Evolutionary conservation across 2,797 vertebrate species (phyloP).

Genomic region (Sebastolobus altivelis): DNA sequence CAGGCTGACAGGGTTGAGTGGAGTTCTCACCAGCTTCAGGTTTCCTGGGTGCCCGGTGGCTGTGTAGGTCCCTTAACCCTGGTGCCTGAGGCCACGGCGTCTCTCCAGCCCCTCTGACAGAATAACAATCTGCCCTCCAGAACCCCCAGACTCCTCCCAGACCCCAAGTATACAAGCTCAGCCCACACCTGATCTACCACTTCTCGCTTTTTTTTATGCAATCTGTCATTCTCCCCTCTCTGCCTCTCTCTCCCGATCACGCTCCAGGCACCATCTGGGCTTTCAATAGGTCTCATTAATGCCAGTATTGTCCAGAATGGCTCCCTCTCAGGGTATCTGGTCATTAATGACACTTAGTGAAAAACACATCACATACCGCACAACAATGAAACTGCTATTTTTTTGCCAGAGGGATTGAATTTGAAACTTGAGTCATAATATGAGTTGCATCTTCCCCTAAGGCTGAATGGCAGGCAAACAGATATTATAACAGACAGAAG

Average conservation of each 20-base stretch:
- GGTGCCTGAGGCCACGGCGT: slow-evolving; percentile 72
- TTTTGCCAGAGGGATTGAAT: slow-evolving; percentile 72
- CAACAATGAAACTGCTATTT: slow-evolving; percentile 74
- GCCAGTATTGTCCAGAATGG: slow-evolving; percentile 66
- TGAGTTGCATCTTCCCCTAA: slow-evolving; percentile 59
- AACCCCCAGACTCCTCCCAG: slow-evolving; percentile 51
- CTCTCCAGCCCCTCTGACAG: slow-evolving; percentile 34
- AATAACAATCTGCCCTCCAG: slow-evolving; percentile 2
- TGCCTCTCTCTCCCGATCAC: slow-evolving; percentile 49
- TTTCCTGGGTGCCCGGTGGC: slow-evolving; percentile 75
- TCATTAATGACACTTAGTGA: slow-evolving; percentile 81
- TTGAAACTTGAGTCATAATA: slow-evolving; percentile 68
- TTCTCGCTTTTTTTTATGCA: slow-evolving; percentile 60
- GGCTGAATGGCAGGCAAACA: slow-evolving; percentile 50
- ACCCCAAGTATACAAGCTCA: slow-evolving; percentile 50
- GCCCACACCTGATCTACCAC: slow-evolving; percentile 76
- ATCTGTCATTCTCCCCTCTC: slow-evolving; percentile 64
- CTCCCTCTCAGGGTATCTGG: slow-evolving; percentile 74
- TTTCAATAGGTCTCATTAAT: slow-evolving; percentile 83
- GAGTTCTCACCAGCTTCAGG: slow-evolving; percentile 82
- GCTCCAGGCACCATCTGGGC: slow-evolving; percentile 80
- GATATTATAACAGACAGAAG: slow-evolving; percentile 61
- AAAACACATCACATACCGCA: slow-evolving; percentile 78
- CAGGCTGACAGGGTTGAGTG: slow-evolving; percentile 57
- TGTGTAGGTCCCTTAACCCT: slow-evolving; percentile 61